phyloP scores from a whole-genome alignment of 2,797 vertebrate species.

The Antennarius maculatus region DNA sequence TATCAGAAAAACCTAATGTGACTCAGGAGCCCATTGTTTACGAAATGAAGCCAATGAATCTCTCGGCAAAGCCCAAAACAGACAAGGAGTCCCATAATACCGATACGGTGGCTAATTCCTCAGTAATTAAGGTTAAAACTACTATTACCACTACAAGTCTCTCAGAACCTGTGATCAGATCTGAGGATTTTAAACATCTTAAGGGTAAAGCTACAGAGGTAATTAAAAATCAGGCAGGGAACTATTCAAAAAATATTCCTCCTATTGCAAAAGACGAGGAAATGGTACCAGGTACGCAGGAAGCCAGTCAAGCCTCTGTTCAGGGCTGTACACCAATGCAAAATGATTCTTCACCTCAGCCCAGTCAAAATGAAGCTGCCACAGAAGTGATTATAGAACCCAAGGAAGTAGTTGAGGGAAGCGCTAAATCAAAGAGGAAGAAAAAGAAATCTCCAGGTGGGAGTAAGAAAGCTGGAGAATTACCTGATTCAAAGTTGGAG shows the following conservation, averaged over 20 bases:
- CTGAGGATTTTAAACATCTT: conserved; percentile 17
- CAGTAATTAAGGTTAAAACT: conserved; percentile 46
- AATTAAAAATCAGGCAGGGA: conserved; percentile 30
- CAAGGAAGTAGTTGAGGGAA: conserved; percentile 53
- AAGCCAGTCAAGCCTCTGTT: conserved; percentile 14
- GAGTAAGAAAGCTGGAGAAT: conserved; percentile 20
- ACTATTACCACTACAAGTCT: conserved; percentile 6
- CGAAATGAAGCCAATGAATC: conserved; percentile 15
- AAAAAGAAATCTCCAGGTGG: conserved; percentile 73
- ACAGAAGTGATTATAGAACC: conserved; percentile 39
- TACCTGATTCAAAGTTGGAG: conserved; percentile 27
- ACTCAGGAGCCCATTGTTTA: conserved; percentile 27
- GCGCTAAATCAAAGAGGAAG: conserved; percentile 74
- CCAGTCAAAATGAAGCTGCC: conserved; percentile 18
- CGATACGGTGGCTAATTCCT: conserved; percentile 18
- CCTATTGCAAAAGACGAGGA: conserved; percentile 35
- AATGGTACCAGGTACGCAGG: neutral
- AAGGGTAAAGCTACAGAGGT: conserved; percentile 12
- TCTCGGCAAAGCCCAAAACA: conserved; percentile 22
- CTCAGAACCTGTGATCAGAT: conserved; percentile 6
- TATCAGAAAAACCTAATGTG: conserved; percentile 23
- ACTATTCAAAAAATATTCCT: conserved; percentile 18
- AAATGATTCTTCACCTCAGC: conserved; percentile 22
- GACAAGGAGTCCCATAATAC: conserved; percentile 31
- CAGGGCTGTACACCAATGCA: conserved; percentile 4